phyloP scores from a whole-genome alignment of 1,140 invertebrate genomes.

The Leptinotarsa undecemlineata region DNA sequence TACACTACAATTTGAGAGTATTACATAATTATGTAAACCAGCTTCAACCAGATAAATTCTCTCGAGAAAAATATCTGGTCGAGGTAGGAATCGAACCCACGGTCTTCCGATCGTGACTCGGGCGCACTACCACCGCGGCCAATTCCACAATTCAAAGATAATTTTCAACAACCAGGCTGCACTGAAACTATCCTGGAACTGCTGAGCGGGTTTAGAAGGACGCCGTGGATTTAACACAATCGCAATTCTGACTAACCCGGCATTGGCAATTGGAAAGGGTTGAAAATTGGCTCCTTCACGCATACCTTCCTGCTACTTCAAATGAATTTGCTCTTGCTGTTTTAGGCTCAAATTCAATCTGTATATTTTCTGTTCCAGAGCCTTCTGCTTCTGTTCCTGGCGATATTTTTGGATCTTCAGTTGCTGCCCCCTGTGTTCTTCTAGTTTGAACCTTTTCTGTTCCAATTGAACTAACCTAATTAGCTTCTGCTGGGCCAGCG shows the following conservation, averaged over 20 bases:
- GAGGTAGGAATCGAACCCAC: no score
- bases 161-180: slow-evolving; percentile 59
- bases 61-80: no score
- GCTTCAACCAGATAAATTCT: no score
- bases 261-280: slow-evolving; percentile 40
- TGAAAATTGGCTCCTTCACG: slow-evolving; percentile 54
- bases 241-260: slow-evolving; percentile 32
- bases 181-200: slow-evolving; percentile 50
- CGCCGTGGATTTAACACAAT: slow-evolving; percentile 6
- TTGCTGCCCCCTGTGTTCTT: slow-evolving; percentile 52
- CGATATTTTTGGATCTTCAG: slow-evolving; percentile 51
- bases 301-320: slow-evolving; percentile 58
- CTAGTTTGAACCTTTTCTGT: slow-evolving; percentile 49
- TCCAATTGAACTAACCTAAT: neutral
- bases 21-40: no score
- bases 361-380: slow-evolving; percentile 70
- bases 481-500: slow-evolving; percentile 12
- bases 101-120: no score
- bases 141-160: no score
- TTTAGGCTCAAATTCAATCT: slow-evolving; percentile 40
- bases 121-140: no score
- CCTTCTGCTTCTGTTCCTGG: slow-evolving; percentile 69
- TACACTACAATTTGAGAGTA: no score
- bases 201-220: slow-evolving; percentile 23
- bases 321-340: slow-evolving; percentile 69